Evolutionary conservation across 2,888 invertebrate genomes (phyloP).

Genomic region (Drosophila anomelani): DNA sequence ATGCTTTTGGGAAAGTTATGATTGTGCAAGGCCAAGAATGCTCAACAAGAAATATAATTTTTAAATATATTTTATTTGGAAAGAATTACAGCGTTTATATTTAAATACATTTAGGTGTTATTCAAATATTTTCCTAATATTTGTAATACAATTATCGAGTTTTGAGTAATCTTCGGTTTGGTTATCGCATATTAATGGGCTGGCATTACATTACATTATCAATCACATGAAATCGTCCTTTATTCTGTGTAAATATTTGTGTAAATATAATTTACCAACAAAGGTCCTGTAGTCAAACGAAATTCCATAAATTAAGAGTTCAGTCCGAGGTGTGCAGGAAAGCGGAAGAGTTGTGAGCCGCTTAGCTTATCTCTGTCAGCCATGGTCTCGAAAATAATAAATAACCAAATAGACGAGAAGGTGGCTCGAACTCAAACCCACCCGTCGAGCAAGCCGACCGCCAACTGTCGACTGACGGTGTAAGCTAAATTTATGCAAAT

Average conservation of each 20-base stretch:
- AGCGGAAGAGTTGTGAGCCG: background rate
- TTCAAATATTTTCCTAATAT: conserved; percentile 21
- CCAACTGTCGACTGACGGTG: conserved; percentile 14
- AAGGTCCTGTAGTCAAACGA: background rate
- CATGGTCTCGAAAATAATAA: conserved; percentile 49
- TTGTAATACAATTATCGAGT: conserved; percentile 7
- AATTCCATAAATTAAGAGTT: conserved; percentile 4
- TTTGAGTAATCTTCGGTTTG: conserved; percentile 13
- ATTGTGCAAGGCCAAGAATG: background rate
- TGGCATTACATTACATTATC: conserved; percentile 53
- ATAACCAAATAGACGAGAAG: conserved; percentile 30
- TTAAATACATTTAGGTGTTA: conserved; percentile 12
- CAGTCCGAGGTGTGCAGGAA: too few species aligned
- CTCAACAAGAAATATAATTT: background rate
- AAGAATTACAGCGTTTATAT: conserved; percentile 16
- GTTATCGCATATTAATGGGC: conserved; percentile 39
- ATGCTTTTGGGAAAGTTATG: background rate
- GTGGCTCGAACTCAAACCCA: conserved; percentile 4
- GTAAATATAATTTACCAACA: background rate
- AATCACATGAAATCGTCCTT: conserved; percentile 55
- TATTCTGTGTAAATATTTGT: background rate
- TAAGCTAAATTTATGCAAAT: conserved; percentile 53
- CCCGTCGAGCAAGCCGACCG: conserved; percentile 17
- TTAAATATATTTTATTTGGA: conserved; percentile 26
- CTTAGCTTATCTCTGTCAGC: conserved; percentile 27